A percentile compares a stretch with the other conserved stretches of the same genome.
phyloP scores from a whole-genome alignment of 2,888 invertebrate species.

The Mimumesa dahlbomi region DNA sequence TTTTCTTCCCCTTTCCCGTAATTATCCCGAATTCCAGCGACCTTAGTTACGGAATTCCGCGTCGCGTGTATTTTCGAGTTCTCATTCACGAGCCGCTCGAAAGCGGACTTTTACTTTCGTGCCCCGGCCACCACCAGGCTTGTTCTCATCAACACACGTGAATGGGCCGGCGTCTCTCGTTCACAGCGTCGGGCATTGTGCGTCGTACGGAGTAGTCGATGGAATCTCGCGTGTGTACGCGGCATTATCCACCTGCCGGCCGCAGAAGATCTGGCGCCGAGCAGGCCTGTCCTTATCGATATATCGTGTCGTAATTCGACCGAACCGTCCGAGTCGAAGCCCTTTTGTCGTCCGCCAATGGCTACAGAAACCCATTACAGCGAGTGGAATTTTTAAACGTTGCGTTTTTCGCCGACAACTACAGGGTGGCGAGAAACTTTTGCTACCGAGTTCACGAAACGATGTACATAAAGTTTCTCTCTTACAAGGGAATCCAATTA shows the following conservation, averaged over 20 bases:
- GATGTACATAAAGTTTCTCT: too few relatives aligned
- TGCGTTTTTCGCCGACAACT: too few relatives aligned
- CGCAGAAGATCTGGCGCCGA: conserved; percentile 74
- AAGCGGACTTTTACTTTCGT: conserved; percentile 67
- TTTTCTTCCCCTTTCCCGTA: too few relatives aligned
- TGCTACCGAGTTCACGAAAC: too few relatives aligned
- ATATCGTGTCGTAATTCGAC: conserved; percentile 48
- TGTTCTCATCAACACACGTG: conserved; percentile 62
- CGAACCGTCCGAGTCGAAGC: conserved; percentile 42
- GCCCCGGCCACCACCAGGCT: conserved; percentile 59
- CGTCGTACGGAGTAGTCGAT: conserved; percentile 74
- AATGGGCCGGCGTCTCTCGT: conserved; percentile 56
- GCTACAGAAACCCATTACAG: too few relatives aligned
- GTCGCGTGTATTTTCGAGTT: too few relatives aligned
- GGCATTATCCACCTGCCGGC: conserved; percentile 75
- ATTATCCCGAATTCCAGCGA: too few relatives aligned
- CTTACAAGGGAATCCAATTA: too few relatives aligned
- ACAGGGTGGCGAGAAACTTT: too few relatives aligned
- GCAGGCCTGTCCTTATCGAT: conserved; percentile 45
- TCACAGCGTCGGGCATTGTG: conserved; percentile 62
- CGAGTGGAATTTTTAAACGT: too few relatives aligned
- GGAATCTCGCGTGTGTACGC: conserved; percentile 75
- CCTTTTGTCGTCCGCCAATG: background rate
- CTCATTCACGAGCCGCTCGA: background rate
- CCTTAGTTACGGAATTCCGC: too few relatives aligned